Conservation (phyloP, 2,797 vertebrate genomes). For the Anomalospiza imberbis region DNA sequence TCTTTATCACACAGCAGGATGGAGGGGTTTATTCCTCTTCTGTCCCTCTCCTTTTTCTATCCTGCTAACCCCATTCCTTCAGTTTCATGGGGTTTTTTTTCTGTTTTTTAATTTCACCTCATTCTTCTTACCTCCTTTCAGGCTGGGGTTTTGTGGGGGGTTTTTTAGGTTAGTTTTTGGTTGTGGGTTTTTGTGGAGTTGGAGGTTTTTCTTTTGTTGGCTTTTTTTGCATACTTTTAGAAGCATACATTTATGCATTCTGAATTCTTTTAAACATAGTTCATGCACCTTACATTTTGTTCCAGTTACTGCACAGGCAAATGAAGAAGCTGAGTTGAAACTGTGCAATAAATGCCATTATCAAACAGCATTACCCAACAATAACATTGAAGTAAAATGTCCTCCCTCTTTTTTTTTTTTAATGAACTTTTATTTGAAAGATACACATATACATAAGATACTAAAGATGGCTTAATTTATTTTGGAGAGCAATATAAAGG, state of each 20-base stretch:
- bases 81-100: neutral
- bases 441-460: neutral
- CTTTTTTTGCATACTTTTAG: neutral
- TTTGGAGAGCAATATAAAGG: neutral
- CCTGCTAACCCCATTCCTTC: neutral
- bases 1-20: neutral
- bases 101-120: neutral
- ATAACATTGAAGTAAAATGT: neutral
- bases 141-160: fast-evolving
- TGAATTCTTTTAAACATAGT: neutral
- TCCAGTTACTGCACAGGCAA: neutral
- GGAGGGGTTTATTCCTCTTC: neutral
- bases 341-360: neutral
- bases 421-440: neutral
- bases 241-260: neutral
- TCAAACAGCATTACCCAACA: neutral
- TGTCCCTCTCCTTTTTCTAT: neutral
- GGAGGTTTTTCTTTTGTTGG: neutral
- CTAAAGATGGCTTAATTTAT: neutral
- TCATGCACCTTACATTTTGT: neutral
- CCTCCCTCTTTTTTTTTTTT: neutral
- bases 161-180: neutral
- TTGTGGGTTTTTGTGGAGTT: neutral
- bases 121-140: neutral
- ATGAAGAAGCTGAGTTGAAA: neutral